Evolutionary conservation across 1,140 invertebrate species (phyloP).

Genomic region (Ostrea edulis): DNA sequence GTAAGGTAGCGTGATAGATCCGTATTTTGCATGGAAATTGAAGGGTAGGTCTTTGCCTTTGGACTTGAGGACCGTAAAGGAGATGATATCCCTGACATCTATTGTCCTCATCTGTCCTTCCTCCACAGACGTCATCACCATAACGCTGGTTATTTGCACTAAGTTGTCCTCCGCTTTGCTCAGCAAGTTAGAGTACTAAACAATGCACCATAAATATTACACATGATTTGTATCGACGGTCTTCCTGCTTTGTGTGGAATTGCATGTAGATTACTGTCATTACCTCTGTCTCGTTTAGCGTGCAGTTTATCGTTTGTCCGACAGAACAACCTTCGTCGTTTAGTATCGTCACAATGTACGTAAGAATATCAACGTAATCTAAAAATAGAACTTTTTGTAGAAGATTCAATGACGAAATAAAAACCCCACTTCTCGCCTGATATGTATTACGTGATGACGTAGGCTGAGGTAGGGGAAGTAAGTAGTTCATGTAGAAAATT

Average conservation of each 20-base stretch:
- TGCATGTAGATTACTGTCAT: not conserved
- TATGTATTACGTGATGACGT: too few relatives aligned
- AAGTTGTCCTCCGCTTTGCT: not conserved
- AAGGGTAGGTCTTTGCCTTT: constrained; percentile 28
- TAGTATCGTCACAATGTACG: not conserved
- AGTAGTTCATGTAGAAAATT: not conserved
- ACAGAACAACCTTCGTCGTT: not conserved
- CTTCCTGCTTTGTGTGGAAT: not conserved
- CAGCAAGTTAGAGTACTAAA: not conserved
- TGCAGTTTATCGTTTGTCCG: not conserved
- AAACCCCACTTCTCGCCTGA: too few relatives aligned
- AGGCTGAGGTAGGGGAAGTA: not conserved
- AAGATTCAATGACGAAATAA: not conserved
- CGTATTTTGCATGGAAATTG: constrained; percentile 8
- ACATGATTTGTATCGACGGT: not conserved
- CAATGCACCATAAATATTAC: not conserved
- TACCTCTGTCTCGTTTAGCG: not conserved
- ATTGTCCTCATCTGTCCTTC: constrained; percentile 4
- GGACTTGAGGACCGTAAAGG: constrained; percentile 39
- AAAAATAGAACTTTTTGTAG: not conserved
- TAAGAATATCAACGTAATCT: constrained; percentile 1
- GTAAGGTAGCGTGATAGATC: constrained; percentile 32
- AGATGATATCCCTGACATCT: not conserved
- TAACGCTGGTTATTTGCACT: not conserved
- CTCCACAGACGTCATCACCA: not conserved